phyloP scores from a whole-genome alignment of 2,797 vertebrate species.

The Odontamblyopus rebecca region DNA sequence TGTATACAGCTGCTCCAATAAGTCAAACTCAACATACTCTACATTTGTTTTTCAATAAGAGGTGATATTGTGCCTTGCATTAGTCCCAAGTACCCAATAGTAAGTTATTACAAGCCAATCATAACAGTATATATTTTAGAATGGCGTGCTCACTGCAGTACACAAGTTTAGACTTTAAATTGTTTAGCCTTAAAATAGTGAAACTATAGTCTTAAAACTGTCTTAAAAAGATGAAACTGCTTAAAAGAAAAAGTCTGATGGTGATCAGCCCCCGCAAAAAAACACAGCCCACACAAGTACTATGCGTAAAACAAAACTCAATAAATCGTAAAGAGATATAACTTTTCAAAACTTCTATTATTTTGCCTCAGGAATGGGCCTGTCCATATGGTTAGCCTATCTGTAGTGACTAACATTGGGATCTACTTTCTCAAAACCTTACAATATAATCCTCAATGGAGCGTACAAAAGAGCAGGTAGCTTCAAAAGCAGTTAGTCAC shows the following conservation, averaged over 20 bases:
- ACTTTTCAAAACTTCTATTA: slow-evolving; percentile 24
- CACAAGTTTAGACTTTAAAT: slow-evolving; percentile 52
- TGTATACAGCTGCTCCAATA: no score
- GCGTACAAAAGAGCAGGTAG: slow-evolving; percentile 53
- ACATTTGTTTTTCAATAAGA: no score
- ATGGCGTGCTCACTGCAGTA: slow-evolving; percentile 17
- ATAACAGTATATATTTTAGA: neutral
- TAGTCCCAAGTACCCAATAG: neutral
- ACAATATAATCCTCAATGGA: slow-evolving; percentile 37
- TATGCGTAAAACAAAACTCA: slow-evolving; percentile 26
- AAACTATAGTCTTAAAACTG: slow-evolving; percentile 32
- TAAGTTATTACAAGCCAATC: neutral
- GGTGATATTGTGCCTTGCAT: no score
- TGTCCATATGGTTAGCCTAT: slow-evolving; percentile 27
- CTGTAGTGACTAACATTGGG: slow-evolving; percentile 32
- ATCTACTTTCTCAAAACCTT: slow-evolving; percentile 41
- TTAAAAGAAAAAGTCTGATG: slow-evolving; percentile 50
- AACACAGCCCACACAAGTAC: slow-evolving; percentile 39
- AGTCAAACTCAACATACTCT: no score
- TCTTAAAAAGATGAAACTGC: slow-evolving; percentile 38
- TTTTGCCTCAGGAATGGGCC: slow-evolving; percentile 18
- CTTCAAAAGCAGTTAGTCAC: slow-evolving; percentile 75
- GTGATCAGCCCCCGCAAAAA: slow-evolving; percentile 47
- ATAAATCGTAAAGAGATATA: slow-evolving; percentile 25
- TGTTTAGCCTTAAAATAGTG: slow-evolving; percentile 28